Evolutionary conservation across 2,888 invertebrate species (phyloP).

Genomic region (Buathra laborator): DNA sequence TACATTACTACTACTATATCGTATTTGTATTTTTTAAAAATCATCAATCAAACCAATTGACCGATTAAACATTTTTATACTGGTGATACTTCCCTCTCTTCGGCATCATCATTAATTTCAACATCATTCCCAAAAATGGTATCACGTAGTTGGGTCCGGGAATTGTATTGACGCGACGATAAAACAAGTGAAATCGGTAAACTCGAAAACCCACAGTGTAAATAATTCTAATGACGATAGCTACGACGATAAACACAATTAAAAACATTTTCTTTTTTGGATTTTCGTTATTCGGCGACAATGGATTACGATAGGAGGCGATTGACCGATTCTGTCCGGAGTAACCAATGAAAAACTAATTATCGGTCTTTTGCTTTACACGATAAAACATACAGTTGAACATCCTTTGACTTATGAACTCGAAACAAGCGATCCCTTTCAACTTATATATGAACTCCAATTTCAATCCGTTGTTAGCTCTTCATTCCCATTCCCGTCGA

Average conservation of each 20-base stretch:
- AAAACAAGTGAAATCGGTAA: conserved; percentile 58
- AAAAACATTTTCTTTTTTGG: neutral
- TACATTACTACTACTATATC: neutral
- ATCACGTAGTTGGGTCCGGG: conserved; percentile 71
- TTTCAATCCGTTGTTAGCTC: too few relatives aligned
- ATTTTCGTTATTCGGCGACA: neutral
- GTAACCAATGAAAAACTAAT: too few relatives aligned
- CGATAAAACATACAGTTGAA: too few relatives aligned
- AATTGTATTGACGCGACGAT: conserved; percentile 69
- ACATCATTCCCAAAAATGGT: conserved; percentile 72
- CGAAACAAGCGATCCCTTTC: too few relatives aligned
- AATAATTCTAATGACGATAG: conserved; percentile 4
- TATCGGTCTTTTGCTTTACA: too few relatives aligned
- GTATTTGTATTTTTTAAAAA: neutral
- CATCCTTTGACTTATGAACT: too few relatives aligned
- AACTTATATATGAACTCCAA: too few relatives aligned
- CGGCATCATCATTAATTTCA: conserved; percentile 59
- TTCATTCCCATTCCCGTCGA: too few relatives aligned
- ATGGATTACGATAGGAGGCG: neutral
- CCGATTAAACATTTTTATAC: neutral
- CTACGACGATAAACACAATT: conserved; percentile 9
- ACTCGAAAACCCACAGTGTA: conserved; percentile 28
- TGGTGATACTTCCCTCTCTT: conserved; percentile 68
- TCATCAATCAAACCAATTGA: neutral
- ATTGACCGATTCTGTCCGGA: too few relatives aligned